A percentile compares a stretch with the other conserved stretches of the same genome.
Evolutionary conservation across 1,140 invertebrate species (phyloP).

Genomic region (Drosophila melanica): DNA sequence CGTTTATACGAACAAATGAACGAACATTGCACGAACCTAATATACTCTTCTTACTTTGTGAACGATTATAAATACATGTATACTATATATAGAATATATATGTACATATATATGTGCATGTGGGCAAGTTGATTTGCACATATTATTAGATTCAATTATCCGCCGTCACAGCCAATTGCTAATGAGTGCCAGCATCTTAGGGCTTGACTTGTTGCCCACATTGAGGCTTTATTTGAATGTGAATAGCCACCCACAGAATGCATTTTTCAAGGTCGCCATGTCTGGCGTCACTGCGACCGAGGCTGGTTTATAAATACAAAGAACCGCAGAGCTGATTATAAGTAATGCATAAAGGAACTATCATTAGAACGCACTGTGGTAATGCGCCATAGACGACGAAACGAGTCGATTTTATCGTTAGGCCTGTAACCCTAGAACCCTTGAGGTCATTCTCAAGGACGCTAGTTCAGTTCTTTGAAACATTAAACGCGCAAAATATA

Average conservation of each 20-base stretch:
- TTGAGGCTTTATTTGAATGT: slow-evolving; percentile 1
- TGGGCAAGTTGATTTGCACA: slow-evolving; percentile 25
- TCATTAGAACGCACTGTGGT: slow-evolving; percentile 41
- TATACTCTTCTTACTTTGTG: too few relatives aligned
- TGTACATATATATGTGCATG: neutral
- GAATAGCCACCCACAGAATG: slow-evolving; percentile 8
- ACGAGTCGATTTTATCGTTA: slow-evolving; percentile 7
- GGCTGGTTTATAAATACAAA: slow-evolving; percentile 66
- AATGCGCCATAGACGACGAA: slow-evolving; percentile 25
- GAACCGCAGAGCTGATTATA: slow-evolving; percentile 62
- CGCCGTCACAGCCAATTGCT: slow-evolving; percentile 35
- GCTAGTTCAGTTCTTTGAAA: neutral
- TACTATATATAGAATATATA: neutral
- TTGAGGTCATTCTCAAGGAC: neutral
- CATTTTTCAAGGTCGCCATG: slow-evolving; percentile 57
- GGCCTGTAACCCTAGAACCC: slow-evolving; percentile 6
- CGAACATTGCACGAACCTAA: too few relatives aligned
- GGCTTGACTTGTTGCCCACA: slow-evolving; percentile 34
- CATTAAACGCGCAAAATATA: too few relatives aligned
- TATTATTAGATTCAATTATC: slow-evolving; percentile 47
- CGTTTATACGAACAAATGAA: too few relatives aligned
- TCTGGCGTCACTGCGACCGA: slow-evolving; percentile 29
- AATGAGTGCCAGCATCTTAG: slow-evolving; percentile 47
- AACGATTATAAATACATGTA: too few relatives aligned
- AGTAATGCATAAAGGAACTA: slow-evolving; percentile 40